phyloP scores from a whole-genome alignment of 2,888 invertebrate species.

The Acanthosepion pharaonis region DNA sequence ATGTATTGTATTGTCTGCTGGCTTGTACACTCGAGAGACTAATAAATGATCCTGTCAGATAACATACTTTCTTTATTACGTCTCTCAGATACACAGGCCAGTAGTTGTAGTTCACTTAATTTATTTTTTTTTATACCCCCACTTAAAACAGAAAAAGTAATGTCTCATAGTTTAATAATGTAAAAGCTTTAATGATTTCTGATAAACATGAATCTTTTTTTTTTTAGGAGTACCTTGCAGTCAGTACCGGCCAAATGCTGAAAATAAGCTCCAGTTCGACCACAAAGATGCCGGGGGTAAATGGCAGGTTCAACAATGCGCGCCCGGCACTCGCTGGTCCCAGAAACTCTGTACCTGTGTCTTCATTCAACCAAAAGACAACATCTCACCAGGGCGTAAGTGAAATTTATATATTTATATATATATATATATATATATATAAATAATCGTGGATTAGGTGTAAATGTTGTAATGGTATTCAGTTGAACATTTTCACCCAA shows the following conservation, averaged over 20 bases:
- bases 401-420: background rate
- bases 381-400: background rate
- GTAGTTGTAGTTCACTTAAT: too few species aligned
- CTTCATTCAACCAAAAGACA: background rate
- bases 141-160: too few species aligned
- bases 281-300: background rate
- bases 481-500: too few species aligned
- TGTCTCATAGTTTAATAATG: too few species aligned
- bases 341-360: constrained; percentile 40
- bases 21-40: too few species aligned
- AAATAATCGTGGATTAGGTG: background rate
- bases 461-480: background rate
- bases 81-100: too few species aligned
- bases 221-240: background rate
- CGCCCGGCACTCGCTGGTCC: constrained; percentile 10
- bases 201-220: background rate
- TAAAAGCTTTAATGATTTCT: background rate
- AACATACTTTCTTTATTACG: too few species aligned
- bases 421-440: background rate
- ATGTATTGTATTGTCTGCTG: too few species aligned
- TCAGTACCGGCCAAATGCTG: background rate
- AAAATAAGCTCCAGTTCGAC: background rate
- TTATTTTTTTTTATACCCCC: too few species aligned
- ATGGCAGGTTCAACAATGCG: background rate
- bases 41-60: too few species aligned